These are phyloP conservation scores for Copsychus sechellarum DNA, from an alignment of 2,113 vertebrate genomes.

Conservation along the genomic window DNA sequence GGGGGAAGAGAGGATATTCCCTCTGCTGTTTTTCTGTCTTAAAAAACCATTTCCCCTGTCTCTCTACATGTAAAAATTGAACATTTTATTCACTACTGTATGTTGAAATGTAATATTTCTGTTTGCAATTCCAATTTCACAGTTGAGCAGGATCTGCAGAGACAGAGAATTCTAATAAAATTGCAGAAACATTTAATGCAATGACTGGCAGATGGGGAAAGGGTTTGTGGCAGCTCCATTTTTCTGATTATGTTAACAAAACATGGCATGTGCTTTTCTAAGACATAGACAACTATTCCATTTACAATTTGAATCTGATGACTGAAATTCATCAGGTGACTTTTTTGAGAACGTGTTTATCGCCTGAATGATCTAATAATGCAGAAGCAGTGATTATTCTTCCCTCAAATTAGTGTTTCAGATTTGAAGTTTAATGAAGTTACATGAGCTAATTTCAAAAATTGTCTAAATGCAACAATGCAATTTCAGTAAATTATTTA, in stretches of 20 bases:
- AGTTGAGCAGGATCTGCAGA: conserved; percentile 78
- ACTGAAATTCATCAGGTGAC: conserved; percentile 65
- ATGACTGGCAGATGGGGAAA: conserved; percentile 79
- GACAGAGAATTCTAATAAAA: conserved; percentile 80
- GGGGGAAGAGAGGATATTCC: not conserved
- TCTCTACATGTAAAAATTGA: conserved; percentile 62
- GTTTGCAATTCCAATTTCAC: conserved; percentile 85
- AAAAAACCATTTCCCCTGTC: not conserved
- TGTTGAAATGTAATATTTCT: conserved; percentile 79
- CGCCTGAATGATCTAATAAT: conserved; percentile 59
- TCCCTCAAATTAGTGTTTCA: conserved; percentile 51
- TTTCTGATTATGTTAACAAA: conserved; percentile 83
- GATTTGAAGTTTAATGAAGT: conserved; percentile 59
- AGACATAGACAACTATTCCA: conserved; percentile 53
- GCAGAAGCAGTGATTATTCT: not conserved
- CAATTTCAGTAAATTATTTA: conserved; percentile 52
- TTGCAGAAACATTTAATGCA: conserved; percentile 76
- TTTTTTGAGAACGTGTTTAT: conserved; percentile 19
- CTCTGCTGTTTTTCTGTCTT: not conserved
- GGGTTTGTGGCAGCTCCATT: conserved; percentile 72
- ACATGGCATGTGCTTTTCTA: conserved; percentile 71
- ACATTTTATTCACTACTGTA: conserved; percentile 69
- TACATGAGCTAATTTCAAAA: conserved; percentile 45
- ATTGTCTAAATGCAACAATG: conserved; percentile 31
- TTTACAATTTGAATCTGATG: conserved; percentile 72